Conservation (phyloP, 1,140 invertebrate species). For the Agrypnia vestita region DNA sequence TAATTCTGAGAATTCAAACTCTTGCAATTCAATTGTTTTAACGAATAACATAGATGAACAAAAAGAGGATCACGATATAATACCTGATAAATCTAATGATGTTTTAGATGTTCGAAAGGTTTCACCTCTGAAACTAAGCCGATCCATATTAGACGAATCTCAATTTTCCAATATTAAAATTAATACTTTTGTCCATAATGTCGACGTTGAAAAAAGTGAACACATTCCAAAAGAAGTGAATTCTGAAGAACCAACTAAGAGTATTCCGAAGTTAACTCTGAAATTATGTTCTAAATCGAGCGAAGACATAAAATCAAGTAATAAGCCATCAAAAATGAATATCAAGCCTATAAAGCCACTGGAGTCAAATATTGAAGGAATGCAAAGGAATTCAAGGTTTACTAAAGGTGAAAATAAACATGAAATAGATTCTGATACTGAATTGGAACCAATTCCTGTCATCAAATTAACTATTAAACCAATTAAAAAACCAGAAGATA, state of each 20-base stretch:
- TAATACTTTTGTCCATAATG: conserved; percentile 33
- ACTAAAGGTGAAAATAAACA: conserved; percentile 37
- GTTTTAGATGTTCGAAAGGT: conserved; percentile 53
- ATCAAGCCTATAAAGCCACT: conserved; percentile 68
- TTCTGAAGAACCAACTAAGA: conserved; percentile 45
- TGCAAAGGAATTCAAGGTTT: conserved; percentile 54
- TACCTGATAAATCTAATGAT: conserved; percentile 49
- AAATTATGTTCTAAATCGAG: conserved; percentile 58
- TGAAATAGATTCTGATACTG: conserved; percentile 49
- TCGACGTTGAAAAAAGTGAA: conserved; percentile 20
- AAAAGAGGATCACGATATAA: conserved; percentile 21
- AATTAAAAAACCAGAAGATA: conserved; percentile 67
- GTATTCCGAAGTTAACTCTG: conserved; percentile 48
- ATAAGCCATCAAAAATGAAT: conserved; percentile 58
- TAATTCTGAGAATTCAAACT: conserved; percentile 14
- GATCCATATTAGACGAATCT: conserved; percentile 48
- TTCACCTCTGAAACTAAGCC: conserved; percentile 40
- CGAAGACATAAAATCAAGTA: conserved; percentile 24
- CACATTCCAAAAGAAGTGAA: conserved; percentile 36
- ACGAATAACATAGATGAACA: conserved; percentile 27
- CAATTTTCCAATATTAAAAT: conserved; percentile 27
- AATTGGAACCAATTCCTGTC: conserved; percentile 62
- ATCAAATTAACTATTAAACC: conserved; percentile 71
- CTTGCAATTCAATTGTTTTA: conserved; percentile 17
- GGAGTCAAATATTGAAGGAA: conserved; percentile 47